Base-by-base conservation (phyloP, 2,888 invertebrate species). In the Biston stratarius region DNA sequence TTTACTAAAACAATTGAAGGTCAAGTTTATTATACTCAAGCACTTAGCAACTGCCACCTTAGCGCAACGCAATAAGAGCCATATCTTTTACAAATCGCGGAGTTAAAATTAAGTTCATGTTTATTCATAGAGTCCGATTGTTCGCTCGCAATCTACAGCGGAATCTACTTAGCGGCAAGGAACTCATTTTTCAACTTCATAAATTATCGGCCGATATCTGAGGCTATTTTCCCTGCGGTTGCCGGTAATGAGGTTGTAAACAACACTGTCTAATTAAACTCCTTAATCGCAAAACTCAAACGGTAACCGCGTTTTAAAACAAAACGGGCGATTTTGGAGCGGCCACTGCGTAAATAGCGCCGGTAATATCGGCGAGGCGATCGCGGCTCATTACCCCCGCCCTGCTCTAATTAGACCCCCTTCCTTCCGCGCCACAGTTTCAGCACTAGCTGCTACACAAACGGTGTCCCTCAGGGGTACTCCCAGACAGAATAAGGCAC, bases 221-320 rank as follows among this genome's bases (percentile, higher is more conserved):
- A 82, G 87, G 88, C 88, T 85, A 86, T 90, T 88, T 84, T 83
- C 86, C 83, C 81, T 77, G 80, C 86, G 83, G 87, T 86, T 85
- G 85, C 87, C 85, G 67, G 85, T 93, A 94, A 94, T 92, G 92
- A 92, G 92, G 91, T 92, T 93, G 92, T 94, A 94, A 94, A 94
- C 92, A 94, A 94, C 90, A 84, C 85, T 87, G 91, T 91, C 91
- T 93, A 93, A 94, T 94, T 94, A 92, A 93, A 93, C 92, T 92
- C 92, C 90, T 92, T 93, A 92, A 94, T 93, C 93, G 92, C 91
- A 88, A 92, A 92, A 93, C 92, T 94, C 92, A 92, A 93, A 92
- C 92, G 91, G 89, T 90, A 88, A 91, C 91, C 90, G 92, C 91
- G 71, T 92, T 92, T 92, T 91, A 92, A 92, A 92, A 93, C 92